Conservation (phyloP, 2,888 invertebrate species). For the Drosophila formosana region DNA sequence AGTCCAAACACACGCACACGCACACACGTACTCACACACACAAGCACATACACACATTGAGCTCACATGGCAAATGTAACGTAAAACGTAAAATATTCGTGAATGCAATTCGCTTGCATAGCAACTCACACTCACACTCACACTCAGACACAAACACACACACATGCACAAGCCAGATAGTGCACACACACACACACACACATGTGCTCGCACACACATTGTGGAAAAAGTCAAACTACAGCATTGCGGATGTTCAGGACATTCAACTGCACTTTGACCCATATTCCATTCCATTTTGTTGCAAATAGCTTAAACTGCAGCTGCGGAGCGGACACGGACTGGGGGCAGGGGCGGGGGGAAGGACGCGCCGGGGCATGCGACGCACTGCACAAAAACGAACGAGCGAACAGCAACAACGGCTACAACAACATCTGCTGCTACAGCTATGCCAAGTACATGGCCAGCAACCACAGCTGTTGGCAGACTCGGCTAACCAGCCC, state of each 20-base stretch:
- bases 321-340: constrained; percentile 30
- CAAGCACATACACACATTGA: constrained; percentile 32
- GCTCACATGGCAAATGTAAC: constrained; percentile 71
- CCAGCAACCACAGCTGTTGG: constrained; percentile 71
- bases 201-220: constrained; percentile 37
- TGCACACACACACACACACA: constrained; percentile 43
- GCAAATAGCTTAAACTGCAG: constrained; percentile 69
- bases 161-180: constrained; percentile 41
- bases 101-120: constrained; percentile 82
- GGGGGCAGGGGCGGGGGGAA: neutral
- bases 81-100: constrained; percentile 82
- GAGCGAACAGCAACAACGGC: constrained; percentile 40
- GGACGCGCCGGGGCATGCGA: constrained; percentile 27
- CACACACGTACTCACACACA: constrained; percentile 21
- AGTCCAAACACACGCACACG: constrained; percentile 46
- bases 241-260: constrained; percentile 86
- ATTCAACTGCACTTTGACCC: constrained; percentile 86
- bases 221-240: constrained; percentile 85
- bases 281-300: constrained; percentile 83
- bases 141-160: constrained; percentile 23
- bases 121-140: constrained; percentile 55
- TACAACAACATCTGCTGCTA: constrained; percentile 33
- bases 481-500: constrained; percentile 49
- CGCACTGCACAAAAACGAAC: constrained; percentile 61
- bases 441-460: constrained; percentile 39